Percentiles rank a stretch among this genome's conserved stretches.
Evolutionary conservation across 2,113 vertebrate genomes (phyloP).

Genomic region (Myotis lucifugus): DNA sequence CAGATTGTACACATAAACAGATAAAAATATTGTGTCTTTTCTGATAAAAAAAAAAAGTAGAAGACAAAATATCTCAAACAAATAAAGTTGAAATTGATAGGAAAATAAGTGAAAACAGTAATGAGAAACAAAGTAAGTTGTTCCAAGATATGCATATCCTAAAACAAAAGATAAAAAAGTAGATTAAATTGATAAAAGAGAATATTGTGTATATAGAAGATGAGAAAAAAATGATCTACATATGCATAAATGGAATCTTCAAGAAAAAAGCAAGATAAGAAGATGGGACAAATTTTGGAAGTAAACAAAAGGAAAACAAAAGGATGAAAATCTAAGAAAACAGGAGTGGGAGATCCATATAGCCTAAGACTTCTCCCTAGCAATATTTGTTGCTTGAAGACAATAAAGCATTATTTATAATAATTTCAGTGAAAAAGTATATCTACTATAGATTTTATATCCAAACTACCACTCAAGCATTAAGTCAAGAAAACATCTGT

Average conservation of each 20-base stretch:
- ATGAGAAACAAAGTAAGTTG: neutral
- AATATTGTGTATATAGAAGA: neutral
- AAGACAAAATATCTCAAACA: neutral
- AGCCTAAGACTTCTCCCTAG: neutral
- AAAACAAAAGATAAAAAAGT: neutral
- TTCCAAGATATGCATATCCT: neutral
- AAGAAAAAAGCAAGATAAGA: neutral
- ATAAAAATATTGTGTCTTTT: neutral
- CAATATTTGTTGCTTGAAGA: neutral
- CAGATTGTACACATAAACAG: neutral
- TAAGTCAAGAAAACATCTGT: neutral
- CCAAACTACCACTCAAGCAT: neutral
- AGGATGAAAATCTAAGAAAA: neutral
- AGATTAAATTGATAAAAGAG: neutral
- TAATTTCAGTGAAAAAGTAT: neutral
- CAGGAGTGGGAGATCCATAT: fast-evolving
- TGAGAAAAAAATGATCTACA: neutral
- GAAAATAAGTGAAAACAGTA: neutral
- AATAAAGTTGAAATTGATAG: neutral
- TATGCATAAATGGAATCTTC: neutral
- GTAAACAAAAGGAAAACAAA: neutral
- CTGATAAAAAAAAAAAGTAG: neutral
- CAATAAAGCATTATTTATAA: neutral
- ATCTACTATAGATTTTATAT: neutral
- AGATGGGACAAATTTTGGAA: neutral